Percentiles rank a stretch among this genome's conserved stretches.
Conservation (phyloP, 2,113 vertebrate species). For the Nipponia nippon region DNA sequence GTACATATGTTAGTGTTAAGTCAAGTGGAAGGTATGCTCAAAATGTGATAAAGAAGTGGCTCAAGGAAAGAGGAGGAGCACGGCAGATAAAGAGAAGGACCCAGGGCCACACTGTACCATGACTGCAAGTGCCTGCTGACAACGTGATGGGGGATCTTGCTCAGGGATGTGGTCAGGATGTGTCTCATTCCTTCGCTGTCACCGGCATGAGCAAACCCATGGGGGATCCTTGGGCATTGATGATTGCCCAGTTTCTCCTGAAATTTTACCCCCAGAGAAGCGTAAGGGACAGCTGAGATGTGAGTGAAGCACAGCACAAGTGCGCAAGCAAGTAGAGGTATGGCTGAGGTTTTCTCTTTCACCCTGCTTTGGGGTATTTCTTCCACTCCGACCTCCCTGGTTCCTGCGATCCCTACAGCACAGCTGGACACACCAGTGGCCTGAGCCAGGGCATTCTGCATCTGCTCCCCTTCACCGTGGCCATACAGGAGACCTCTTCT, state of each 20-base stretch:
- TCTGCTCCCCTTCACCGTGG: fast-evolving
- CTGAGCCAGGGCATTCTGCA: fast-evolving
- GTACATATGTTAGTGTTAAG: slow-evolving; percentile 12
- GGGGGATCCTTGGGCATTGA: background rate
- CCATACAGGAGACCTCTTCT: background rate
- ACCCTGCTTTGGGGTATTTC: background rate
- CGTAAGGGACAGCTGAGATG: background rate
- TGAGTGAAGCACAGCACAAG: fast-evolving
- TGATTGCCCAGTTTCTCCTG: background rate
- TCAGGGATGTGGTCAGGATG: background rate
- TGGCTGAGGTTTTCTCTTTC: background rate
- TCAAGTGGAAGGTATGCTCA: slow-evolving; percentile 58
- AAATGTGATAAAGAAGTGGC: slow-evolving; percentile 30
- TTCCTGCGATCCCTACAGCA: background rate
- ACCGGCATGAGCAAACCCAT: fast-evolving
- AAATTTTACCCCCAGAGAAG: background rate
- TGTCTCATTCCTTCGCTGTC: background rate
- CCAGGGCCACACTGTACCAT: background rate
- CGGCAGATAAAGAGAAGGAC: background rate
- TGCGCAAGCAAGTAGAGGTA: fast-evolving
- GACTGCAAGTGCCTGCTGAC: background rate
- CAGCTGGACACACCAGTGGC: background rate
- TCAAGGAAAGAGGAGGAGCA: slow-evolving; percentile 1
- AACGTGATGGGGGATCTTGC: background rate
- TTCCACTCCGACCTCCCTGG: background rate